A percentile compares a stretch with the other conserved stretches of the same genome.
phyloP scores from a whole-genome alignment of 2,797 vertebrate genomes.

The Eidolon dupreanum region DNA sequence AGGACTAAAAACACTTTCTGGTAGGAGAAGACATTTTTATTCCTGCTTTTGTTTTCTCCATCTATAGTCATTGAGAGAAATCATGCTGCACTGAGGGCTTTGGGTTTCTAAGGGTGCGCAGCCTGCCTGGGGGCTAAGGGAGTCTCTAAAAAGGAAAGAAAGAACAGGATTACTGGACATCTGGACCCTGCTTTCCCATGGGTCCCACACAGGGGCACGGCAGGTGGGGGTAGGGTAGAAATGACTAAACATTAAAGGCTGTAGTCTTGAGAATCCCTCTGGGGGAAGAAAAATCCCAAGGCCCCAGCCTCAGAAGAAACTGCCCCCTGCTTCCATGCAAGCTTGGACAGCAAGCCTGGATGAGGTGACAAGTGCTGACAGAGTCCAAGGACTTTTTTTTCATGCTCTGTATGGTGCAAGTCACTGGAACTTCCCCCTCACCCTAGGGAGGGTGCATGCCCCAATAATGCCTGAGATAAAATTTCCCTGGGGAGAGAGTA shows the following conservation, averaged over 20 bases:
- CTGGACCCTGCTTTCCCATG: neutral
- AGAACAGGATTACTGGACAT: neutral
- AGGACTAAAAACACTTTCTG: neutral
- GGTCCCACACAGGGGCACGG: neutral
- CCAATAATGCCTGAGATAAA: neutral
- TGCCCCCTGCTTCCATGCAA: neutral
- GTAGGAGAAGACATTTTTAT: neutral
- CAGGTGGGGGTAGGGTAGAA: neutral
- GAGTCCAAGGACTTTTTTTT: neutral
- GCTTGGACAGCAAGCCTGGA: neutral
- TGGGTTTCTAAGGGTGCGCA: neutral
- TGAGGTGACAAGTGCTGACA: neutral
- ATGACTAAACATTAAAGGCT: neutral
- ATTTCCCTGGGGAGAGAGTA: neutral
- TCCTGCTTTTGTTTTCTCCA: neutral
- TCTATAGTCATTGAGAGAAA: neutral
- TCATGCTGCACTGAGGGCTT: neutral
- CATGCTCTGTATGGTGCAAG: accelerated
- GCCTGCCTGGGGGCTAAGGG: neutral
- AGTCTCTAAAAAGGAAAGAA: neutral
- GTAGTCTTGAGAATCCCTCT: neutral
- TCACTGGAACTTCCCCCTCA: neutral
- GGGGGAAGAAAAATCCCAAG: neutral
- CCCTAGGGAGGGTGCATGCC: neutral
- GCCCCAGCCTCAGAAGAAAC: neutral